These are phyloP conservation scores for Microctonus hyperodae DNA, from an alignment of 2,888 invertebrate species.

Conservation along the genomic window DNA sequence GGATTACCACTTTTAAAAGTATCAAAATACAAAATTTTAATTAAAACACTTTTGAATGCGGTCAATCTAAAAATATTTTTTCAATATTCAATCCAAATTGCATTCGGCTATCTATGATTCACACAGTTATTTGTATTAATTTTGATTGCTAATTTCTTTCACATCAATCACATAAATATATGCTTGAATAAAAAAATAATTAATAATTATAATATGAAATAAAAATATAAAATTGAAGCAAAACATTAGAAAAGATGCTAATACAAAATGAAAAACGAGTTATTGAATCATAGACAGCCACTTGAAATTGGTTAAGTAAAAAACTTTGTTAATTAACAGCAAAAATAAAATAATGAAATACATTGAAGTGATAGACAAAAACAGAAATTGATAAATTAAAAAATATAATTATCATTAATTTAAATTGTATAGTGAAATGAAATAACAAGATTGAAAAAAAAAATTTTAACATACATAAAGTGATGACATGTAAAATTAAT, in stretches of 20 bases:
- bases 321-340: slow-evolving; percentile 6
- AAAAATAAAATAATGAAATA: not conserved
- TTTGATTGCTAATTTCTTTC: no score
- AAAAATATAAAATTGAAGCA: not conserved
- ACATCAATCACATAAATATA: not conserved
- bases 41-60: slow-evolving; percentile 25
- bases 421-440: not conserved
- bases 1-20: slow-evolving; percentile 56
- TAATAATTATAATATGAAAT: no score
- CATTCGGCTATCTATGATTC: slow-evolving; percentile 28
- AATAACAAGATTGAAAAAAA: not conserved
- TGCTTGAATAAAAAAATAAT: not conserved
- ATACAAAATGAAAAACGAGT: slow-evolving; percentile 4
- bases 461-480: no score
- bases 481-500: no score
- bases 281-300: slow-evolving; percentile 26
- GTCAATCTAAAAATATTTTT: slow-evolving; percentile 17
- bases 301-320: slow-evolving; percentile 5
- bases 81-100: not conserved
- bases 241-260: not conserved
- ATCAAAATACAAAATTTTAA: slow-evolving; percentile 49
- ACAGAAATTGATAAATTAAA: not conserved
- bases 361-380: not conserved
- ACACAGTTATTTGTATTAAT: slow-evolving; percentile 18
- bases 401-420: not conserved